Evolutionary conservation across 2,113 vertebrate species (phyloP).

Genomic region (Cariama cristata): DNA sequence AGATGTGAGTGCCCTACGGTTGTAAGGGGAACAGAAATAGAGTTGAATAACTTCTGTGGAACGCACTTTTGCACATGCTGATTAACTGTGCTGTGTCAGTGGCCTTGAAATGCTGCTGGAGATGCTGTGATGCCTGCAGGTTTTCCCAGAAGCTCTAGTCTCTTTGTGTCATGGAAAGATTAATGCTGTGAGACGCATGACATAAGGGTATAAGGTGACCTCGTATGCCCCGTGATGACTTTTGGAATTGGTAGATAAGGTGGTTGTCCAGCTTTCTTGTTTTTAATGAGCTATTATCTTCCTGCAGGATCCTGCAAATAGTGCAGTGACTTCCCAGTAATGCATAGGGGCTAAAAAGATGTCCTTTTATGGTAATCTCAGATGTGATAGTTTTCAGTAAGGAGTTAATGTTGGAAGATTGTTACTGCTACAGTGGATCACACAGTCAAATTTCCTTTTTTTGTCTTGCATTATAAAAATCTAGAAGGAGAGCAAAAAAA

Average conservation of each 20-base stretch:
- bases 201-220: not conserved
- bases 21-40: not conserved
- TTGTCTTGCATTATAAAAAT: not conserved
- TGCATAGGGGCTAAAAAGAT: not conserved
- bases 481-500: not conserved
- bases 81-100: not conserved
- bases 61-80: not conserved
- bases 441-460: not conserved
- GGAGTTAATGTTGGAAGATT: not conserved
- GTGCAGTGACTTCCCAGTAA: slow-evolving; percentile 14
- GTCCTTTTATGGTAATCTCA: slow-evolving; percentile 28
- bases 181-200: not conserved
- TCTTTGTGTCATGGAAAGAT: slow-evolving; percentile 9
- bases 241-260: slow-evolving; percentile 21
- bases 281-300: slow-evolving; percentile 32
- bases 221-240: not conserved
- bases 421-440: not conserved
- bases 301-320: slow-evolving; percentile 22
- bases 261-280: not conserved
- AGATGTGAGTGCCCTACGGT: no score
- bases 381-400: not conserved
- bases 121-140: slow-evolving; percentile 7
- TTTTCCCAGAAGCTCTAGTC: slow-evolving; percentile 10
- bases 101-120: slow-evolving; percentile 12
- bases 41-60: not conserved